Conservation (phyloP, 1,140 invertebrate genomes). For the Anoplolepis gracilipes region DNA sequence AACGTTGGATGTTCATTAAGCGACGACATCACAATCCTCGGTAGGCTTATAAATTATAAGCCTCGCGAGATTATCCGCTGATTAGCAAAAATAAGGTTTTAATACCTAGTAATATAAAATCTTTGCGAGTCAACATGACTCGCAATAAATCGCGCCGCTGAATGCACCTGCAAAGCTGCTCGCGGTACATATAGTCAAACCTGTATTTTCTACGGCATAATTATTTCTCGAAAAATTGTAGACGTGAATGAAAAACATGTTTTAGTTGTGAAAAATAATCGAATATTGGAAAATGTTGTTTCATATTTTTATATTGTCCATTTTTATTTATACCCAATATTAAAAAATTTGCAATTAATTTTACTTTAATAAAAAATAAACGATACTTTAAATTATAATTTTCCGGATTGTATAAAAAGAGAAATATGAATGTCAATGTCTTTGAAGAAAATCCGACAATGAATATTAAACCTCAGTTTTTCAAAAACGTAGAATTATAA, state of each 20-base stretch:
- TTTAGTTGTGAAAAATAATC: neutral
- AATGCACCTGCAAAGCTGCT: neutral
- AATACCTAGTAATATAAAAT: conserved; percentile 19
- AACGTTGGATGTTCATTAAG: conserved; percentile 27
- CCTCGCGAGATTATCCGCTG: conserved; percentile 27
- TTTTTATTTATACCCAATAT: neutral
- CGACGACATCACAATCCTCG: neutral
- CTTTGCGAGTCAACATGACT: conserved; percentile 22
- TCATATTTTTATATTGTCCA: neutral
- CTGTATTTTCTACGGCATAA: neutral
- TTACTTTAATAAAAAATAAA: neutral
- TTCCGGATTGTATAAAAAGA: neutral
- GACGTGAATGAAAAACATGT: neutral
- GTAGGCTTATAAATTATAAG: conserved; percentile 36
- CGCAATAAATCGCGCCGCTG: conserved; percentile 19
- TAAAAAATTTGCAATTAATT: neutral
- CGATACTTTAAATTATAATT: neutral
- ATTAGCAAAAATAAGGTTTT: conserved; percentile 41
- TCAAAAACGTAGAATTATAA: neutral
- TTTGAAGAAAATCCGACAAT: neutral
- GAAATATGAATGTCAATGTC: neutral
- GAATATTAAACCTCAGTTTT: neutral
- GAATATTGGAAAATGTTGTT: neutral
- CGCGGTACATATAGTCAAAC: neutral
- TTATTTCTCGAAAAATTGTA: conserved; percentile 10